A percentile compares a stretch with the other conserved stretches of the same genome.
Evolutionary conservation across 1,140 invertebrate genomes (phyloP).

Genomic region (Neodiprion fabricii): DNA sequence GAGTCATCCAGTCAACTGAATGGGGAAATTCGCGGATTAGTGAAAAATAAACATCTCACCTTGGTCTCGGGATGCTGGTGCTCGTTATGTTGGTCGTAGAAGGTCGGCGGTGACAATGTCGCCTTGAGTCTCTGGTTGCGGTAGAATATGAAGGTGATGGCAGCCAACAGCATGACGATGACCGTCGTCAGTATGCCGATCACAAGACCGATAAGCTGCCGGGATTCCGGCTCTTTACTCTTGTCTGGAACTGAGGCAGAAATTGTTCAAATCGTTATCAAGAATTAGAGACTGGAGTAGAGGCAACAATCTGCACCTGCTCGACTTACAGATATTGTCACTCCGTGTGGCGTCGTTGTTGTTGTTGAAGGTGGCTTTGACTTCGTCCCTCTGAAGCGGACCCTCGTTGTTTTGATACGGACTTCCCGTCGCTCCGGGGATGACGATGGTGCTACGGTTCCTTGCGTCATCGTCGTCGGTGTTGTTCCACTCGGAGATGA

Average conservation of each 20-base stretch:
- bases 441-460: conserved; percentile 56
- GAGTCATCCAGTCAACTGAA: no score
- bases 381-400: conserved; percentile 73
- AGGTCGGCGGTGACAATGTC: conserved; percentile 48
- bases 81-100: conserved; percentile 51
- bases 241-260: conserved; percentile 52
- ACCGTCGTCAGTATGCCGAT: conserved; percentile 79
- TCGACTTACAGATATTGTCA: conserved; percentile 50
- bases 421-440: conserved; percentile 44
- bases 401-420: conserved; percentile 64
- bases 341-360: conserved; percentile 33
- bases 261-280: not conserved
- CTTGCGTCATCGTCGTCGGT: conserved; percentile 68
- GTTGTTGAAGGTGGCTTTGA: conserved; percentile 67
- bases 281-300: not conserved
- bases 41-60: conserved; percentile 32
- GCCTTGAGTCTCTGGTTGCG: conserved; percentile 70
- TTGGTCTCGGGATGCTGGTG: not conserved
- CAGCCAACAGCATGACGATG: conserved; percentile 71
- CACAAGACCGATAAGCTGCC: conserved; percentile 74
- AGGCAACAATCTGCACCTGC: not conserved
- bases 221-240: conserved; percentile 62
- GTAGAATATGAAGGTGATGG: conserved; percentile 76
- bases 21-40: no score
- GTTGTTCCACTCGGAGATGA: conserved; percentile 72